These are phyloP conservation scores for Ochropacha duplaris DNA, from an alignment of 2,888 invertebrate genomes.

Conservation along the genomic window DNA sequence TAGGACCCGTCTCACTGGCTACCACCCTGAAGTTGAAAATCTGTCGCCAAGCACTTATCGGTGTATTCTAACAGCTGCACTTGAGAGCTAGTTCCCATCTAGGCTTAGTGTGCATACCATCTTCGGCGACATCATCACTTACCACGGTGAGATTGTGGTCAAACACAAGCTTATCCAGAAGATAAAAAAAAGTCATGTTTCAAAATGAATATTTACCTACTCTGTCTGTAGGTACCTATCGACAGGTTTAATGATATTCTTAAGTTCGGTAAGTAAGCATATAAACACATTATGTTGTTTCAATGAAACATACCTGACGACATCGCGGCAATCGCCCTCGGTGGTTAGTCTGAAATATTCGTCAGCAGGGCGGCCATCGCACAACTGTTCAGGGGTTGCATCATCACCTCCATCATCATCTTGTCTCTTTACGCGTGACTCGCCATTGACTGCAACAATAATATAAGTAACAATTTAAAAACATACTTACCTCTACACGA, in stretches of 20 bases:
- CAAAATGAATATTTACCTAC: background rate
- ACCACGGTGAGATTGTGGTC: no score
- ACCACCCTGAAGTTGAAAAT: no score
- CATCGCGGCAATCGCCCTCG: conserved; percentile 95
- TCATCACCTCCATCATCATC: conserved; percentile 85
- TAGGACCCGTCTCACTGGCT: no score
- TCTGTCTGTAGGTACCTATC: no score
- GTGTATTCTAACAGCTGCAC: no score
- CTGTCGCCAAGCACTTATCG: no score
- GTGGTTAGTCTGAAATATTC: conserved; percentile 94
- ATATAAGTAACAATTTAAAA: conserved; percentile 7
- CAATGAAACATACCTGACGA: conserved; percentile 88
- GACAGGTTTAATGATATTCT: background rate
- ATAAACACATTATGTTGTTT: background rate
- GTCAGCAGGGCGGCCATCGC: conserved; percentile 93
- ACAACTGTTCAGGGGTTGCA: conserved; percentile 90
- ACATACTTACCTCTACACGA: background rate
- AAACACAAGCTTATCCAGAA: no score
- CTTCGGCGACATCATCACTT: background rate
- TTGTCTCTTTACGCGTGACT: conserved; percentile 84
- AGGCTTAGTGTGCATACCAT: no score
- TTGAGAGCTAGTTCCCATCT: no score
- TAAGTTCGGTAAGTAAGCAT: background rate
- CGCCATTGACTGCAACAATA: conserved; percentile 70
- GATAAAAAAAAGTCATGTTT: background rate